Evolutionary conservation across 2,888 invertebrate genomes (phyloP), one percentile per base, ranked within the genome.

Genomic region (Galerucella calmariensis): DNA sequence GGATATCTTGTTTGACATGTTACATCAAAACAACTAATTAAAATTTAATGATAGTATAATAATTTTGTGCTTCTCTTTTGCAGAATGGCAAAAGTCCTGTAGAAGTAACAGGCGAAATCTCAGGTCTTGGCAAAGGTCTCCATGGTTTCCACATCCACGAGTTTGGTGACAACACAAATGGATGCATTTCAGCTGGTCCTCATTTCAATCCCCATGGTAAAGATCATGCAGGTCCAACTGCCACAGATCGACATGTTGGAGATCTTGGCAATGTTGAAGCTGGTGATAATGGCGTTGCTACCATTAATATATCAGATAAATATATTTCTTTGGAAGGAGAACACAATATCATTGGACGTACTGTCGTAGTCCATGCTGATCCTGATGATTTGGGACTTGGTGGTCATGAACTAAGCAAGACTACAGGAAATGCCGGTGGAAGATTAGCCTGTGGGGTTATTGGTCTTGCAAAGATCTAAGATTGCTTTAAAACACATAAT

Each of bases 101-200:
- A 1, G 90, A 91, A 73, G 90, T 98, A n/a, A 92, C 92, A 48
- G 98, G 98, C 9, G 92, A 95, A 87, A 90, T 98, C 11, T 89
- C 87, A 46, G 97, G 97, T 1, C 89, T 98, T 48, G 86, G 90
- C 20, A 90, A 93, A 86, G 98, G 98, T 76, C 85, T 88, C 2
- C 95, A 97, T 85, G 97, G 97, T 27, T 97, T 98, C 89, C 98
- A 98, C 86, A 92, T 98, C 76, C 98, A 98, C 86, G 96, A 98
- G 89, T 98, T 97, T 85, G 98, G 98, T 0, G 98, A 98, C 88
- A 96, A 95, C 85, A 97, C 97, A 44, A 97, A 98, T 86, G 96
- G 96, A 0, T 98, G 98, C 88, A 95, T 94, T n/a, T 97, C 96
- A 56, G 97, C 98, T 51, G 98, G 98, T 0, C 89, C 95, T 0